Percentiles rank a stretch among this genome's conserved stretches.
Conservation (phyloP, 2,113 vertebrate genomes). For the Trogon surrucura region DNA sequence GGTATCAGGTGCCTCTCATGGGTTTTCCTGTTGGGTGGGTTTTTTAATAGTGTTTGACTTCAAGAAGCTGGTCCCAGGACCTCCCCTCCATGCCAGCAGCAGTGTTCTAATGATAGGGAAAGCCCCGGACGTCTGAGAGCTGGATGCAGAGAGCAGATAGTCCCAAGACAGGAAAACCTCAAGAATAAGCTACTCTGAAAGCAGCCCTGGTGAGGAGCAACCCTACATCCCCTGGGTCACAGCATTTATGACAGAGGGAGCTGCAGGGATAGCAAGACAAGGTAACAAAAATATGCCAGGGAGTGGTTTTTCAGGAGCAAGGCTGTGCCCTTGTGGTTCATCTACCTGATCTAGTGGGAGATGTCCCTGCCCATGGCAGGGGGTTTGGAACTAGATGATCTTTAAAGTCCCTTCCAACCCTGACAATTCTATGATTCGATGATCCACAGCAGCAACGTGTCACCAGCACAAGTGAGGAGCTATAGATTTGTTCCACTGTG, state of each 20-base stretch:
- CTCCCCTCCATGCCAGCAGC: neutral
- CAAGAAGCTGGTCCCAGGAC: neutral
- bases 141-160: neutral
- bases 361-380: too few relatives aligned
- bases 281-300: neutral
- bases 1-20: neutral
- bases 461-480: neutral
- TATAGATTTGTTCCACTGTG: fast-evolving
- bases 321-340: neutral
- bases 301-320: neutral
- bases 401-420: too few relatives aligned
- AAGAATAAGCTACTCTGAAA: neutral
- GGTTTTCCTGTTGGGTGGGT: fast-evolving
- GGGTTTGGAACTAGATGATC: too few relatives aligned
- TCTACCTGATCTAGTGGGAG: too few relatives aligned
- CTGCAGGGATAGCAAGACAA: fast-evolving
- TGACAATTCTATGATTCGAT: too few relatives aligned
- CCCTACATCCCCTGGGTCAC: too few relatives aligned
- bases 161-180: neutral
- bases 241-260: neutral
- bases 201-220: neutral
- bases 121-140: neutral
- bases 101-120: neutral
- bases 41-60: neutral
- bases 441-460: neutral